Base-by-base conservation (phyloP, 2,888 invertebrate species). In the Zelleria hepariella region DNA sequence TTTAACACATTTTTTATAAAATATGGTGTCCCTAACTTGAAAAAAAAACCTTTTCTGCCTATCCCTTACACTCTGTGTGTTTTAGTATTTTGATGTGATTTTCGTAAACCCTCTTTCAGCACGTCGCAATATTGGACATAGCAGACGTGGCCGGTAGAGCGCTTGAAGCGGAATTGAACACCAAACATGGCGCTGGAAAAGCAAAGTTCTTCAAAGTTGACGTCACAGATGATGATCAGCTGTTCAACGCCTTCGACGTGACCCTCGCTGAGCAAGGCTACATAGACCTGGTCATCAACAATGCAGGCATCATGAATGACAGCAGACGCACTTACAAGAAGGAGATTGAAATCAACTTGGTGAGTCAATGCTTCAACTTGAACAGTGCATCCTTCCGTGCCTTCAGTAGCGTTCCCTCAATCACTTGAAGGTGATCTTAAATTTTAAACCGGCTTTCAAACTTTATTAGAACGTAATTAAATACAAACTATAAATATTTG, bases 291-390 rank as follows among this genome's bases (percentile, higher is more conserved):
- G 79, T 85, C 0, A 66, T 85, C 7, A 85, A 85, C 62, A 77
- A 78, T 59, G 85, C 85, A 56, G 85, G 80, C 2, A 74, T 84
- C 6, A 74, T 85, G 76, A 83, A 83, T 32, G 86, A 86, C 58
- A 70, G 71, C 26, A 75, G 72, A 4, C 68, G 73, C 47, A 64
- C 67, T 1, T 83, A 76, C 63, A 65, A 78, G 58, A 83, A 80
- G 60, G 68, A 77, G 60, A 80, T 86, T 26, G 75, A 77, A 47
- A 65, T 86, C 10, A 86, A 86, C 70, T 70, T 84, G 65, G 86
- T 86, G 64, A 74, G 79, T 76, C n/a, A n/a, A n/a, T n/a, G n/a
- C n/a, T n/a, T n/a, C n/a, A n/a, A n/a, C n/a, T n/a, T n/a, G n/a
- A n/a, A n/a, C n/a, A n/a, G n/a, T n/a, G n/a, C n/a, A n/a, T n/a